These are phyloP conservation scores for Agrochola macilenta DNA, from an alignment of 2,888 invertebrate species.

Conservation along the genomic window DNA sequence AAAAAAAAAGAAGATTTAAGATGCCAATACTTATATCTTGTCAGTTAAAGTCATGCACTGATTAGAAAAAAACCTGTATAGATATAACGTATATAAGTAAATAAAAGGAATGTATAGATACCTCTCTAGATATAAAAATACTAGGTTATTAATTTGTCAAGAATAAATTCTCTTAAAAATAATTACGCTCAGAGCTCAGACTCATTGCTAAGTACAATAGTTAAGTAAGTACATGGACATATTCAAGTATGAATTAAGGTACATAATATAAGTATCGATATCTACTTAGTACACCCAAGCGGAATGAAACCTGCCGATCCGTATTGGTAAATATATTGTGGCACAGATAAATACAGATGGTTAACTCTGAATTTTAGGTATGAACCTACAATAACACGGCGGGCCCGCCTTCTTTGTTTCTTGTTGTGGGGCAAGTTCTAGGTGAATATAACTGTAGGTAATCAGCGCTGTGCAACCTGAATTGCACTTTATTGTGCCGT, in stretches of 20 bases:
- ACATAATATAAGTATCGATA: slow-evolving; percentile 53
- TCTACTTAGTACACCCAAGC: slow-evolving; percentile 58
- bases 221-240: slow-evolving; percentile 63
- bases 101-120: slow-evolving; percentile 60
- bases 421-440: no score
- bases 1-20: background rate
- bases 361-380: no score
- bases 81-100: slow-evolving; percentile 13
- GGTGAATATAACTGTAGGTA: no score
- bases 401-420: no score
- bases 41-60: slow-evolving; percentile 12
- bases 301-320: slow-evolving; percentile 62
- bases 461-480: no score
- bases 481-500: no score
- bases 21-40: background rate
- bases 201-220: slow-evolving; percentile 40
- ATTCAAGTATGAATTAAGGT: slow-evolving; percentile 28
- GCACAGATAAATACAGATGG: no score
- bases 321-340: slow-evolving; percentile 36
- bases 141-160: slow-evolving; percentile 14
- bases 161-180: slow-evolving; percentile 40
- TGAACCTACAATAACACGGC: no score
- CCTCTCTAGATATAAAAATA: slow-evolving; percentile 47
- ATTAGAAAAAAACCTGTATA: slow-evolving; percentile 28
- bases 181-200: slow-evolving; percentile 51